Base-by-base conservation (phyloP, 1,140 invertebrate genomes). In the Apis laboriosa region DNA sequence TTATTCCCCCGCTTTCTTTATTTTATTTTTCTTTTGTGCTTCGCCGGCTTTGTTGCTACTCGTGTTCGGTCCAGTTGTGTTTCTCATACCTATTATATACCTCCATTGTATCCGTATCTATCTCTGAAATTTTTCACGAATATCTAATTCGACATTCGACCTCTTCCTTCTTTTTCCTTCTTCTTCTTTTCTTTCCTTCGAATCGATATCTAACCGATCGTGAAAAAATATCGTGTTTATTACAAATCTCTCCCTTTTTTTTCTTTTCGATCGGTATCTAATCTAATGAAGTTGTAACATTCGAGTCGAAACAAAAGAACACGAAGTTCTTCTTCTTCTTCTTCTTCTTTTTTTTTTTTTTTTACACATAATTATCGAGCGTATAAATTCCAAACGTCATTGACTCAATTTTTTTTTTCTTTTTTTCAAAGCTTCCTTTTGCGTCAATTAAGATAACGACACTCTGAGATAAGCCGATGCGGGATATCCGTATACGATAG, bases 391-490 rank as follows among this genome's bases (percentile, higher is more conserved):
- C 2, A 61, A 9, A 34, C 51, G 28, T 64, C 9, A 51, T 60
- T 68, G 12, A 53, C 7, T 28, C 19, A 34, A 34, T 19, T 51
- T 43, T 43, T 43, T 34, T 43, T 43, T 43, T 43, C 34, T 43
- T 43, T 5, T 43, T 51, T 28, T n/a, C 28, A 34, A 78, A 82
- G 64, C 79, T 89, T 89, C 84, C 80, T 80, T 21, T 56, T 88
- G 72, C 51, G 84, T 79, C 78, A 88, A 88, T 89, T 88, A 88
- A 85, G 88, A 90, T 90, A 90, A 89, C 19, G 63, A n/a, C 56
- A 7, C 34, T 43, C 5, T 7, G 2, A 43, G 84, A 88, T 86
- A 89, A 70, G 55, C 13, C 64, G 53, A 2, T 9, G 63, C 79
- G 78, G 86, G 84, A 90, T 84, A 82, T 89, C 89, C 89, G 89